These are phyloP conservation scores for Philhelius pedissequus DNA, from an alignment of 2,888 invertebrate species.

Conservation along the genomic window DNA sequence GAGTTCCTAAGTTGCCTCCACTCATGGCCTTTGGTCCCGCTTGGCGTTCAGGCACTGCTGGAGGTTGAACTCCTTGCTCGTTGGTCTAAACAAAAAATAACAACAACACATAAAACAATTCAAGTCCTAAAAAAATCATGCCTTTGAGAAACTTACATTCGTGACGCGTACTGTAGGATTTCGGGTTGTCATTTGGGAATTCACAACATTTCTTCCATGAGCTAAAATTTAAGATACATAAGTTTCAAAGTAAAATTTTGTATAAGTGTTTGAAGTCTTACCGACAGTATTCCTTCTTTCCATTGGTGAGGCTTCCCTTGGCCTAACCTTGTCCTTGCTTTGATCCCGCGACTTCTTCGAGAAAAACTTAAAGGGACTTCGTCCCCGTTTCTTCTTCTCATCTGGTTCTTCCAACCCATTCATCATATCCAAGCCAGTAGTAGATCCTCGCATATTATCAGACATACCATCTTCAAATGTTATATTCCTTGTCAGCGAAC, in stretches of 20 bases:
- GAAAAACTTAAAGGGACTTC: slow-evolving; percentile 96
- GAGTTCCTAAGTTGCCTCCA: slow-evolving; percentile 81
- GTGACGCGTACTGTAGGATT: slow-evolving; percentile 79
- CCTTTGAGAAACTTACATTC: slow-evolving; percentile 72
- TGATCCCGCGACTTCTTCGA: slow-evolving; percentile 87
- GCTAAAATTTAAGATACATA: slow-evolving; percentile 72
- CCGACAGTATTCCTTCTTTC: slow-evolving; percentile 76
- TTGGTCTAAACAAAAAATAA: slow-evolving; percentile 78
- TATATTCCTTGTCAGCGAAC: slow-evolving; percentile 83
- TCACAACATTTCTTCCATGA: slow-evolving; percentile 79
- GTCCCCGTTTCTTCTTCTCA: slow-evolving; percentile 87
- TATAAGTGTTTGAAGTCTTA: slow-evolving; percentile 17
- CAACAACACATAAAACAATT: neutral
- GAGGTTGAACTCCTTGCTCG: slow-evolving; percentile 83
- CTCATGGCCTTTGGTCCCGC: slow-evolving; percentile 84
- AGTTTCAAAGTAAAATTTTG: neutral
- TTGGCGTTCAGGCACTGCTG: slow-evolving; percentile 83
- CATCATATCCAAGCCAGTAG: slow-evolving; percentile 88
- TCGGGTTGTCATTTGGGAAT: slow-evolving; percentile 79
- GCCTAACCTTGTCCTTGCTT: slow-evolving; percentile 83
- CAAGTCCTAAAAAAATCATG: neutral
- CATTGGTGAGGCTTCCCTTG: slow-evolving; percentile 75
- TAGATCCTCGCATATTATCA: slow-evolving; percentile 83
- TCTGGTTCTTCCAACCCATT: slow-evolving; percentile 84
- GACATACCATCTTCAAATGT: slow-evolving; percentile 76